Percentiles rank a stretch among this genome's conserved stretches.
These are phyloP conservation scores for Romanomermis culicivorax DNA, from an alignment of 2,888 invertebrate species.

Conservation along the genomic window DNA sequence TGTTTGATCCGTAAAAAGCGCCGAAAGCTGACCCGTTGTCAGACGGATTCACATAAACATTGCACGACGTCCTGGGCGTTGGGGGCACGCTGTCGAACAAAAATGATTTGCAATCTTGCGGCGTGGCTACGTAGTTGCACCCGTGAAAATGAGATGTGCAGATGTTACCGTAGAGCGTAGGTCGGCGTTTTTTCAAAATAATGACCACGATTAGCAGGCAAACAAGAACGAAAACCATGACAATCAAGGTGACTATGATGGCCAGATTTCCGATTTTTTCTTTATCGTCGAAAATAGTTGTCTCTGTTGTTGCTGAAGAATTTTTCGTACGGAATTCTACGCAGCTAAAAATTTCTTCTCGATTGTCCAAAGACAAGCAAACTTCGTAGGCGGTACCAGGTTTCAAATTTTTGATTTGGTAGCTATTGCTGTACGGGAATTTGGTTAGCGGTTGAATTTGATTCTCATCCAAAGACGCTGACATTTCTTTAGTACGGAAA, in stretches of 20 bases:
- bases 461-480: constrained; percentile 23
- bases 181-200: not conserved
- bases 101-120: not conserved
- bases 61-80: not conserved
- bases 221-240: not conserved
- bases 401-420: constrained; percentile 30
- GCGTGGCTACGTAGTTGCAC: not conserved
- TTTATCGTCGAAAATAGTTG: no score
- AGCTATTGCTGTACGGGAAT: constrained; percentile 23
- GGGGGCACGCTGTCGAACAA: not conserved
- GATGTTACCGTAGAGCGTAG: not conserved
- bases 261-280: not conserved
- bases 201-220: not conserved
- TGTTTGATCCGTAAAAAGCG: no score
- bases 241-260: not conserved
- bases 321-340: constrained; percentile 11
- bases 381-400: constrained; percentile 32
- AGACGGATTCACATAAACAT: no score
- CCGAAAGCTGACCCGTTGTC: no score
- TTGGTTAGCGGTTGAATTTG: constrained; percentile 14
- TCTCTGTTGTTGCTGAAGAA: no score
- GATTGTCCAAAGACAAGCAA: constrained; percentile 31
- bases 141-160: not conserved
- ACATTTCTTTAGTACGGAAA: constrained; percentile 24
- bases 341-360: constrained; percentile 27